Evolutionary conservation across 2,797 vertebrate genomes (phyloP).

Genomic region (Lagorchestes hirsutus): DNA sequence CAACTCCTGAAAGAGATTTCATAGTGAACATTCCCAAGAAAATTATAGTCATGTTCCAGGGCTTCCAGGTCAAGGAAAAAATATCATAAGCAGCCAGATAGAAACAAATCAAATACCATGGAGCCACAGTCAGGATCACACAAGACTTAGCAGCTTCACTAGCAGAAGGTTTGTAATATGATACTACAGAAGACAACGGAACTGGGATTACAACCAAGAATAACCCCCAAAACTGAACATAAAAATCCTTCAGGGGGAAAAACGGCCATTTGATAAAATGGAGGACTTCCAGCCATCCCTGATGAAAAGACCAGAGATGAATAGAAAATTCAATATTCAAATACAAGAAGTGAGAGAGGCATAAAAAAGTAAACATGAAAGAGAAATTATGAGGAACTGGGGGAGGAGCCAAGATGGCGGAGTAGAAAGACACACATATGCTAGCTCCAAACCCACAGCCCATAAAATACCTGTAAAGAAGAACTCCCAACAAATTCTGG

Average conservation of each 20-base stretch:
- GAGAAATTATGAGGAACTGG: neutral
- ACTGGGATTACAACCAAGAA: neutral
- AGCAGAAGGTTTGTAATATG: neutral
- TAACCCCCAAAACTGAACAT: neutral
- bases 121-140: neutral
- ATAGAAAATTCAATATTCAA: neutral
- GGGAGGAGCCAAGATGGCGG: too few species aligned
- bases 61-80: neutral
- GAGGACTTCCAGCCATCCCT: neutral
- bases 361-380: neutral
- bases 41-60: neutral
- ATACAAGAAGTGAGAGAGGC: neutral
- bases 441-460: too few species aligned
- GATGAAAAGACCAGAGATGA: neutral
- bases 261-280: neutral
- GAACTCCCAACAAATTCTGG: too few species aligned
- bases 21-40: neutral
- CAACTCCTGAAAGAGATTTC: neutral
- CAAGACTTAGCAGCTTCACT: neutral
- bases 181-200: neutral
- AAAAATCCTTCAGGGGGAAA: neutral
- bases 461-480: too few species aligned
- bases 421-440: too few species aligned
- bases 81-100: neutral
- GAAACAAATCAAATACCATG: neutral